Evolutionary conservation across 2,113 vertebrate genomes (phyloP).

Genomic region (Ctenomys sociabilis): DNA sequence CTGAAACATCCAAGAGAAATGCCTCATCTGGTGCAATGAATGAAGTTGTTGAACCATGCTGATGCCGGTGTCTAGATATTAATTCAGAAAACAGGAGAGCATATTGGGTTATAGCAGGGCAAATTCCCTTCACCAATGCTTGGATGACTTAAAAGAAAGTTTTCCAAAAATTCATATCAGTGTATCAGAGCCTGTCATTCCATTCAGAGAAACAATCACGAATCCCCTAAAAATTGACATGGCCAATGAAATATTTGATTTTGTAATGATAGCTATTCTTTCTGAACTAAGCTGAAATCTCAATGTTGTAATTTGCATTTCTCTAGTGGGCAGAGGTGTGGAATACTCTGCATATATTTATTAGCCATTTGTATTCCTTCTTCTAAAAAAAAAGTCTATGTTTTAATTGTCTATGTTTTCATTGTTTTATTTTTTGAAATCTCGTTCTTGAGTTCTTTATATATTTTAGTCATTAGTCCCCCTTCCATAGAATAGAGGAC

Average conservation of each 20-base stretch:
- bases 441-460: background rate
- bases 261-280: background rate
- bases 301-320: background rate
- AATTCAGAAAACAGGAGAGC: constrained; percentile 98
- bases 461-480: background rate
- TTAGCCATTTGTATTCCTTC: background rate
- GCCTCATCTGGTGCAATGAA: constrained; percentile 95
- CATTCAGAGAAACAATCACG: constrained; percentile 96
- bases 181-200: constrained; percentile 95
- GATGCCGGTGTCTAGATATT: constrained; percentile 96
- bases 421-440: background rate
- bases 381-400: background rate
- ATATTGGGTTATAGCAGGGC: constrained; percentile 97
- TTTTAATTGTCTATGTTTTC: background rate
- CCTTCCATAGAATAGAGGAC: background rate
- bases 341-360: background rate
- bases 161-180: constrained; percentile 96
- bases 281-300: background rate
- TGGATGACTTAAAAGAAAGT: constrained; percentile 96
- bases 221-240: constrained; percentile 96
- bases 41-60: constrained; percentile 97
- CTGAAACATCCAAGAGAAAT: constrained; percentile 98
- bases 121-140: constrained; percentile 97
- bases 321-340: background rate
- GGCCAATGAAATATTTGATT: constrained; percentile 91